Percentiles rank a stretch among this genome's conserved stretches.
phyloP scores from a whole-genome alignment of 2,888 invertebrate genomes.

The Drosophila flavopinicola region DNA sequence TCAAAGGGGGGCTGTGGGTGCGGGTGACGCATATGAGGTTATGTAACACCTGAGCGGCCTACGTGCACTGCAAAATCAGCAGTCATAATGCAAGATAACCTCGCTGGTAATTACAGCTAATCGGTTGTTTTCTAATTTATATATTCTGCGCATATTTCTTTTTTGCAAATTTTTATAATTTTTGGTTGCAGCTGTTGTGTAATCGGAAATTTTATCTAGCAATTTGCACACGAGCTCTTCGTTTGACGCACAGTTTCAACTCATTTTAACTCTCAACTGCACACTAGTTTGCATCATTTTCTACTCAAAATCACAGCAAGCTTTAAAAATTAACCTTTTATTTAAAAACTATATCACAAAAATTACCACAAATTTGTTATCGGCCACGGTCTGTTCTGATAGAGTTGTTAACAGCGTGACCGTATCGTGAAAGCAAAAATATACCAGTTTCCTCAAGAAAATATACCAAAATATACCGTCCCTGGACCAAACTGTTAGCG shows the following conservation, averaged over 20 bases:
- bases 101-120: neutral
- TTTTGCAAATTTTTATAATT: constrained; percentile 40
- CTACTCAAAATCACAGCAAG: neutral
- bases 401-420: constrained; percentile 33
- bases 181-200: constrained; percentile 59
- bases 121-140: constrained; percentile 5
- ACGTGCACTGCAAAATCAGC: constrained; percentile 17
- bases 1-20: neutral
- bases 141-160: constrained; percentile 45
- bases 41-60: constrained; percentile 50
- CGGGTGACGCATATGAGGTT: constrained; percentile 59
- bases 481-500: no score
- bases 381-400: constrained; percentile 41
- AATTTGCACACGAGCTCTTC: neutral
- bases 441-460: no score
- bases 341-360: constrained; percentile 37
- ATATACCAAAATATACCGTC: no score
- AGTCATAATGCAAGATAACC: constrained; percentile 3
- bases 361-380: constrained; percentile 50
- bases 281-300: neutral
- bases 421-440: no score
- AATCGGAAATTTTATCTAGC: constrained; percentile 47
- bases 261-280: neutral
- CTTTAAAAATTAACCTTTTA: constrained; percentile 7
- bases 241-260: neutral